Base-by-base conservation (phyloP, 1,140 invertebrate genomes). In the Heterodera carotae region DNA sequence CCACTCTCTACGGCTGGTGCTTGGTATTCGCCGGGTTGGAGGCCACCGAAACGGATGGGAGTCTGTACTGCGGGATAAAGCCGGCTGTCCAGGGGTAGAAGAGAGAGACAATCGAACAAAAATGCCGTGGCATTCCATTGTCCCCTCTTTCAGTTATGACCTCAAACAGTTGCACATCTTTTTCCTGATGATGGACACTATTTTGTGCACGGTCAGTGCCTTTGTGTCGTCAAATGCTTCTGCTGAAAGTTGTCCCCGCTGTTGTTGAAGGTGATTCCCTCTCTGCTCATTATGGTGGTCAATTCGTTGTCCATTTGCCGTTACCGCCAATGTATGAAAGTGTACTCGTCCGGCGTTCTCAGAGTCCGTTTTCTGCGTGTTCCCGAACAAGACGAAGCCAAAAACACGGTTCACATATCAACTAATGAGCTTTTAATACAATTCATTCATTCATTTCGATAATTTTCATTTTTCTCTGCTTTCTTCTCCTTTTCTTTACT, bases 241-340 rank as follows among this genome's bases (percentile, higher is more conserved):
- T 1, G 39, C 7, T 12, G 39, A 10, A 7, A 43, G 39, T 56
- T 22, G 18, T 22, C 12, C 48, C 18, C 48, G 7, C 18, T 56
- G 15, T 18, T 22, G 48, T 18, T 56, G 18, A 56, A 56, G 48
- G 18, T 56, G 12, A 75, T 87, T n/a, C 85, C 85, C 8, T 79
- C 83, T 12, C 56, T 87, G 59, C 34, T 87, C 25, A 88, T 87
- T 31, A 82, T 88, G 69, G 68, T 88, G 0, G 85, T 88, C 18
- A 87, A 87, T 64, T 64, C 71, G n/a, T 74, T 86, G 60, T 81
- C 80, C 59, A 87, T 85, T 31, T 85, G 84, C 60, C 80, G 85
- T 34, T 87, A 87, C 72, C 75, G 82, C 10, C 83, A 88, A 77
- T 87, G 85, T 73, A 87, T 88, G 86, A 84, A 86, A 70, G 81